phyloP scores from a whole-genome alignment of 2,113 vertebrate genomes.

The Dasyprocta punctata region DNA sequence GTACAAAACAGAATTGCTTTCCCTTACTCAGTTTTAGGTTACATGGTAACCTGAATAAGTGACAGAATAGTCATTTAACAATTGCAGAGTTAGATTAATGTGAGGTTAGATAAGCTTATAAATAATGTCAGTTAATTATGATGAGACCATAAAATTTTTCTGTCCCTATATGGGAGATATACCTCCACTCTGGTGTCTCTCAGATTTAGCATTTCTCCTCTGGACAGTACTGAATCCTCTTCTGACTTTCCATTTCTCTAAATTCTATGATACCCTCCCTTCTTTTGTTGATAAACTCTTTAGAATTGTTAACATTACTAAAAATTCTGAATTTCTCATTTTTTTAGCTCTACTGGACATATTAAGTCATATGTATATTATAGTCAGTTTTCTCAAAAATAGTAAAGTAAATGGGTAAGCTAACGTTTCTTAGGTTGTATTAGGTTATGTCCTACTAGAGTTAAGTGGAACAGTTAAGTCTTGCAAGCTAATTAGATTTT shows the following conservation, averaged over 20 bases:
- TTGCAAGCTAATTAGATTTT: constrained; percentile 62
- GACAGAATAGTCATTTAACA: constrained; percentile 18
- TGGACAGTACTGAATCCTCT: constrained; percentile 3
- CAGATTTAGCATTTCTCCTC: not conserved
- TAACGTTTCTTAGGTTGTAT: constrained; percentile 12
- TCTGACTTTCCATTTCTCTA: constrained; percentile 19
- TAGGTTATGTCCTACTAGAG: constrained; percentile 32
- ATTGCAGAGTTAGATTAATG: constrained; percentile 46
- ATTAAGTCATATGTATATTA: constrained; percentile 61
- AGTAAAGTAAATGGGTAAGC: constrained; percentile 41
- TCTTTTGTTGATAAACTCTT: constrained; percentile 20
- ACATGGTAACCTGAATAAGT: constrained; percentile 36
- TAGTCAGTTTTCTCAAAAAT: constrained; percentile 64
- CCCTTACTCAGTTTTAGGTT: constrained; percentile 31
- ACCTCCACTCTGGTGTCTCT: not conserved
- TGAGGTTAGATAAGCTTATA: constrained; percentile 26
- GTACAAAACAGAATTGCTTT: constrained; percentile 15
- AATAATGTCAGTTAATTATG: not conserved
- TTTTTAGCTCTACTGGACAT: not conserved
- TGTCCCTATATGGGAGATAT: not conserved
- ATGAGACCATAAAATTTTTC: not conserved
- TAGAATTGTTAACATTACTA: constrained; percentile 49
- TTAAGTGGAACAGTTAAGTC: constrained; percentile 76
- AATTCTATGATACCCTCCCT: not conserved
- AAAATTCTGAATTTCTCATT: constrained; percentile 57